A percentile compares a stretch with the other conserved stretches of the same genome.
phyloP scores from a whole-genome alignment of 1,140 invertebrate genomes.

The Diploscapter pachys region DNA sequence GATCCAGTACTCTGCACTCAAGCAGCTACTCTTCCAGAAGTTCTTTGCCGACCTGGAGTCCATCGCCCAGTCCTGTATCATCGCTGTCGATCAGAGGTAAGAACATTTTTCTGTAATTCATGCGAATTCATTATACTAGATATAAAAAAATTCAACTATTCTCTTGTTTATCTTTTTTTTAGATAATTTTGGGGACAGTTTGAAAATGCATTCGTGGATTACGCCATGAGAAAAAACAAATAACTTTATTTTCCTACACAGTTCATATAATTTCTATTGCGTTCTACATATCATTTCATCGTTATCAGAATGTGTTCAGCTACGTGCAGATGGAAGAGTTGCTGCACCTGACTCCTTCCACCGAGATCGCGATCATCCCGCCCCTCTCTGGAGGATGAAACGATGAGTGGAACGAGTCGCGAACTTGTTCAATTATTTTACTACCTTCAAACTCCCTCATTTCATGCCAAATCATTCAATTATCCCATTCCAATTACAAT shows the following conservation, averaged over 20 bases:
- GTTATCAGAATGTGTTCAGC: not conserved
- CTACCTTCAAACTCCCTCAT: too few relatives aligned
- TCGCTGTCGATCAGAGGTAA: constrained; percentile 13
- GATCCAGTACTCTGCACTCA: too few relatives aligned
- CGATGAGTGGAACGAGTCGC: too few relatives aligned
- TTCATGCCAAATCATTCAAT: too few relatives aligned
- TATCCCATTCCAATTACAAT: too few relatives aligned
- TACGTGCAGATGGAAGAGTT: constrained; percentile 1
- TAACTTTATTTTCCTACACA: not conserved
- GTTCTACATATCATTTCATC: too few relatives aligned
- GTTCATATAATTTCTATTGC: too few relatives aligned
- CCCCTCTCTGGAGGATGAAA: constrained; percentile 14
- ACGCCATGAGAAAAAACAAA: not conserved
- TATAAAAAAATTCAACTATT: not conserved
- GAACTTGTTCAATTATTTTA: too few relatives aligned
- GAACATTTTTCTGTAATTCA: not conserved
- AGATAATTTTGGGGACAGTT: not conserved
- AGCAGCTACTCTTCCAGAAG: not conserved
- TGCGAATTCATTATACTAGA: not conserved
- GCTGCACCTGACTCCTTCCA: constrained; percentile 3
- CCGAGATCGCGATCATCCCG: constrained; percentile 23
- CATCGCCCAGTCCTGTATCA: constrained; percentile 6
- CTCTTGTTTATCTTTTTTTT: not conserved
- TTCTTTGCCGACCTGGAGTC: not conserved
- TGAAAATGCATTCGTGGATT: not conserved